A percentile compares a stretch with the other conserved stretches of the same genome.
phyloP scores from a whole-genome alignment of 2,113 vertebrate species.

The Melanocharis versteri region DNA sequence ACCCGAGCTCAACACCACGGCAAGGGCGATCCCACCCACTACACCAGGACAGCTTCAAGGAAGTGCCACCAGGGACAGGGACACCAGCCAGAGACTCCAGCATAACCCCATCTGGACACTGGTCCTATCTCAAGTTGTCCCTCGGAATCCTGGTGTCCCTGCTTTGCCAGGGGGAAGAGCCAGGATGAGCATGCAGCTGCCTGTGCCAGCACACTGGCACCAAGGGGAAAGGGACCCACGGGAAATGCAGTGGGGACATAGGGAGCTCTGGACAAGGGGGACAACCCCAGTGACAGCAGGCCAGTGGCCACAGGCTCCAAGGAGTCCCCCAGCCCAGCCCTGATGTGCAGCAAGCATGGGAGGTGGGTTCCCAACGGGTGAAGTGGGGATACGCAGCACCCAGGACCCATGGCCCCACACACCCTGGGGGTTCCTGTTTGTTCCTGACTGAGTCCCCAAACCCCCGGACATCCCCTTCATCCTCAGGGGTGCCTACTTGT shows the following conservation, averaged over 20 bases:
- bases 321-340: neutral
- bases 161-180: neutral
- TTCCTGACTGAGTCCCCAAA: neutral
- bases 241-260: neutral
- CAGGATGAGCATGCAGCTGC: neutral
- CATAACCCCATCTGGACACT: neutral
- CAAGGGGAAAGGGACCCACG: neutral
- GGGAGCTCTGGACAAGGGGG: neutral
- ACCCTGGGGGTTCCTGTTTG: neutral
- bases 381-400: neutral
- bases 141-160: accelerated
- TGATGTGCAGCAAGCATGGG: neutral
- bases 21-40: neutral
- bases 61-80: neutral
- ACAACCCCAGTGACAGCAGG: neutral
- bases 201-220: neutral
- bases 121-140: neutral
- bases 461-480: neutral
- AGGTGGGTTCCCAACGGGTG: neutral
- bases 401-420: neutral
- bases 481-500: neutral
- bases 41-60: neutral
- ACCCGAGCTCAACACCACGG: accelerated
- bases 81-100: neutral
- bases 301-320: neutral